phyloP scores from a whole-genome alignment of 2,797 vertebrate species.

The Paedocypris micromegethes region DNA sequence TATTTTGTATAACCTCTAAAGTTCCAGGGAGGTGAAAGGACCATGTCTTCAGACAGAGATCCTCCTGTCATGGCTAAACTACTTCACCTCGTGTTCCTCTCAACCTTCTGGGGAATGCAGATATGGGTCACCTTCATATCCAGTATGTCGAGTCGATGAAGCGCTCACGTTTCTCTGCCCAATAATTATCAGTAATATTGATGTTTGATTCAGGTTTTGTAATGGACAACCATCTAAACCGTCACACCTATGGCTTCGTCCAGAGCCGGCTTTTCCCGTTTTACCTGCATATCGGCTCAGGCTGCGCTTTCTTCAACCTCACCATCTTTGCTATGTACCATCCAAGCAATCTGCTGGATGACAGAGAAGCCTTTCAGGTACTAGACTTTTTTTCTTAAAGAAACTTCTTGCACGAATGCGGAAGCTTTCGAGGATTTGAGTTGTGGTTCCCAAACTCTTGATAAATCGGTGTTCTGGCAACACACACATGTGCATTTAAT shows the following conservation, averaged over 20 bases:
- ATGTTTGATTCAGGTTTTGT: slow-evolving; percentile 65
- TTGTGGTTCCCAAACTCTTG: not conserved
- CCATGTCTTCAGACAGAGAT: slow-evolving; percentile 65
- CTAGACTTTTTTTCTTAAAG: not conserved
- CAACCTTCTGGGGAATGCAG: slow-evolving; percentile 84
- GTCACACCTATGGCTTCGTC: slow-evolving; percentile 74
- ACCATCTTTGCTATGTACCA: slow-evolving; percentile 72
- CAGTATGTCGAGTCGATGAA: slow-evolving; percentile 52
- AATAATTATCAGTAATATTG: not conserved
- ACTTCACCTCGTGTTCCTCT: slow-evolving; percentile 74
- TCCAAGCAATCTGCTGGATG: slow-evolving; percentile 65
- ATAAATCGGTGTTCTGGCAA: no score
- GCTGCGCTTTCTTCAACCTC: slow-evolving; percentile 79
- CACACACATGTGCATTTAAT: no score
- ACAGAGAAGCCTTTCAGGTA: slow-evolving; percentile 73
- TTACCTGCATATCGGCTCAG: slow-evolving; percentile 74
- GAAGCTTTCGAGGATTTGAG: not conserved
- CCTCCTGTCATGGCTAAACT: slow-evolving; percentile 66
- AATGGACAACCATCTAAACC: slow-evolving; percentile 75
- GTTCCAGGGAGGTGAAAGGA: slow-evolving; percentile 26
- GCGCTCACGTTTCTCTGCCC: not conserved
- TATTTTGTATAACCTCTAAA: not conserved
- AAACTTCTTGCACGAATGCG: not conserved
- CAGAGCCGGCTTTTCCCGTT: slow-evolving; percentile 79
- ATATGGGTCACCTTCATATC: slow-evolving; percentile 80